Evolutionary conservation across 1,140 invertebrate species (phyloP).

Genomic region (Acromyrmex echinatior): DNA sequence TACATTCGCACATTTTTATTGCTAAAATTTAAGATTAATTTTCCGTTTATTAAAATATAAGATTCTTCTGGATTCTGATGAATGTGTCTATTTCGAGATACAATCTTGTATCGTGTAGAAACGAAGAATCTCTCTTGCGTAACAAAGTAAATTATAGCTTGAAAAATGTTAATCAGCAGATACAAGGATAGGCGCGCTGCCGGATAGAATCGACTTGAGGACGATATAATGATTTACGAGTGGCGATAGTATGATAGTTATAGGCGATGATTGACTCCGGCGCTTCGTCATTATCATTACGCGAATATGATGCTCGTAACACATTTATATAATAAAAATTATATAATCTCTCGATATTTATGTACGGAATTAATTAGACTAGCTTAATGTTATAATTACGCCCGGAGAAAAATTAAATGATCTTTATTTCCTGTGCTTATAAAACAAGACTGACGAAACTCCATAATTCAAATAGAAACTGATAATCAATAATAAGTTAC

Average conservation of each 20-base stretch:
- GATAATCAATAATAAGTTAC: neutral
- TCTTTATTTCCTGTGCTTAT: neutral
- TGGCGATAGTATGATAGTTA: constrained; percentile 22
- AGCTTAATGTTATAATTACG: constrained; percentile 9
- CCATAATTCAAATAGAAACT: neutral
- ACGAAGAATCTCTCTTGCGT: constrained; percentile 11
- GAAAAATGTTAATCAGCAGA: constrained; percentile 45
- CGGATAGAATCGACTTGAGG: neutral
- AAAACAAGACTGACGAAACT: neutral
- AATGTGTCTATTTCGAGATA: neutral
- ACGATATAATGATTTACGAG: constrained; percentile 58
- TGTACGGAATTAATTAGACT: constrained; percentile 24
- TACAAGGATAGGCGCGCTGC: constrained; percentile 20
- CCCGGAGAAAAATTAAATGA: neutral
- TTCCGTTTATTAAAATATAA: neutral
- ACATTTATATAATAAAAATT: constrained; percentile 37
- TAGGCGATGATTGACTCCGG: constrained; percentile 65
- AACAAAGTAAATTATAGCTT: constrained; percentile 33
- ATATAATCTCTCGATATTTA: constrained; percentile 1
- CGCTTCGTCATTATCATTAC: constrained; percentile 70
- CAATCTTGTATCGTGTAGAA: neutral
- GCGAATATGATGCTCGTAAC: neutral
- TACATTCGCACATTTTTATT: neutral
- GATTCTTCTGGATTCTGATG: neutral
- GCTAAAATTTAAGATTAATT: neutral